Conservation (phyloP, 2,888 invertebrate species). For the Sphecodes monilicornis region DNA sequence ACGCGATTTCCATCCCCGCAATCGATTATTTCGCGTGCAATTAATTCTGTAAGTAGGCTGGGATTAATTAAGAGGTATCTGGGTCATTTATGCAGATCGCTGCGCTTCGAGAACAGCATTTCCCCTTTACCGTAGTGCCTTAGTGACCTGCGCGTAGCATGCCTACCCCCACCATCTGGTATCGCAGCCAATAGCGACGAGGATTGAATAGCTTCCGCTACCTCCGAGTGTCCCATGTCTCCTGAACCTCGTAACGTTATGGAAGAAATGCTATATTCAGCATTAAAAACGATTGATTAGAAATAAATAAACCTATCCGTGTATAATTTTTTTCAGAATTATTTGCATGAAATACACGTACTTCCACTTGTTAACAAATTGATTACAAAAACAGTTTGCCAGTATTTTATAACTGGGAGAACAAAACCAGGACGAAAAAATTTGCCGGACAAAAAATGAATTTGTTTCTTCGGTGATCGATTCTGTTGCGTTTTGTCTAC, state of each 20-base stretch:
- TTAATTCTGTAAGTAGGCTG: not conserved
- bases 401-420: not conserved
- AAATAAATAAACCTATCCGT: not conserved
- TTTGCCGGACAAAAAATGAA: slow-evolving; percentile 10
- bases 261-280: not conserved
- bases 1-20: not conserved
- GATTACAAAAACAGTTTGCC: not conserved
- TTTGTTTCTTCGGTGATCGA: slow-evolving; percentile 30
- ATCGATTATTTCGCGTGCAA: slow-evolving; percentile 7
- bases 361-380: not conserved
- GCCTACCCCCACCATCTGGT: not conserved
- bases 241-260: not conserved
- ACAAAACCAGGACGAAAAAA: not conserved
- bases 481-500: slow-evolving; percentile 27
- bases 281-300: too few species aligned
- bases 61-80: not conserved
- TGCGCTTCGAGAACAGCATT: not conserved
- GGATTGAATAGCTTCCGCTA: not conserved
- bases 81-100: not conserved
- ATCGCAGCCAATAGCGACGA: not conserved
- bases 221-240: not conserved
- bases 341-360: not conserved
- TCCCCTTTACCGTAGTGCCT: not conserved
- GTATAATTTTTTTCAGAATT: not conserved
- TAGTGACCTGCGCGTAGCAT: not conserved